Evolutionary conservation across 2,888 invertebrate genomes (phyloP).

Genomic region (Ecliptopera silaceata): DNA sequence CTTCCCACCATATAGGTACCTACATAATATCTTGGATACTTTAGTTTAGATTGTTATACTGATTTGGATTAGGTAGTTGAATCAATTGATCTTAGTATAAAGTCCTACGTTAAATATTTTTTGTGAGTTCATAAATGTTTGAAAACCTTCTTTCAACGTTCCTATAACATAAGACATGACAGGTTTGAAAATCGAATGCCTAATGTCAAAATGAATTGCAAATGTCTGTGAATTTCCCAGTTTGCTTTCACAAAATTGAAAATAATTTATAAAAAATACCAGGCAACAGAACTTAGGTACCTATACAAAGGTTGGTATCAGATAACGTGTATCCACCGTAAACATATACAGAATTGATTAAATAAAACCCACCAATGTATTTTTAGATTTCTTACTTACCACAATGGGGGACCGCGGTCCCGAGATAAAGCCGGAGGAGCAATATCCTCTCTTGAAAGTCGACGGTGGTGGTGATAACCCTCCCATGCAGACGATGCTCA

Average conservation of each 20-base stretch:
- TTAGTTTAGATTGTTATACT: no score
- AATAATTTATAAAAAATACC: constrained; percentile 20
- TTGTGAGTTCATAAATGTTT: no score
- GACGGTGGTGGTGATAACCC: constrained; percentile 55
- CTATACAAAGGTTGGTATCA: not conserved
- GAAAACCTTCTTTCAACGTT: no score
- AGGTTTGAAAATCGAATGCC: constrained; percentile 53
- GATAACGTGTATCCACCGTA: not conserved
- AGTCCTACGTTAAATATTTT: no score
- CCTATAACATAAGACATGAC: no score
- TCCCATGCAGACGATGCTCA: constrained; percentile 35
- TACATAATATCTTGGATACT: no score
- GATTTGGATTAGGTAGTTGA: no score
- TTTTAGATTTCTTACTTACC: constrained; percentile 8
- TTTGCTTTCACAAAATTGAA: constrained; percentile 12
- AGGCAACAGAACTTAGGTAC: constrained; percentile 2
- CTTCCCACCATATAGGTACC: no score
- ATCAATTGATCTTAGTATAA: no score
- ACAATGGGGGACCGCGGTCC: constrained; percentile 53
- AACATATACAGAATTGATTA: not conserved
- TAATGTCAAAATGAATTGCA: constrained; percentile 50
- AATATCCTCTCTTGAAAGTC: constrained; percentile 66
- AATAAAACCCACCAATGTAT: not conserved
- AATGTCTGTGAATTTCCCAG: constrained; percentile 31
- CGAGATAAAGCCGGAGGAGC: constrained; percentile 58